Percentiles rank a stretch among this genome's conserved stretches.
These are phyloP conservation scores for Paradoxurus hermaphroditus DNA, from an alignment of 2,113 vertebrate species.

Conservation along the genomic window DNA sequence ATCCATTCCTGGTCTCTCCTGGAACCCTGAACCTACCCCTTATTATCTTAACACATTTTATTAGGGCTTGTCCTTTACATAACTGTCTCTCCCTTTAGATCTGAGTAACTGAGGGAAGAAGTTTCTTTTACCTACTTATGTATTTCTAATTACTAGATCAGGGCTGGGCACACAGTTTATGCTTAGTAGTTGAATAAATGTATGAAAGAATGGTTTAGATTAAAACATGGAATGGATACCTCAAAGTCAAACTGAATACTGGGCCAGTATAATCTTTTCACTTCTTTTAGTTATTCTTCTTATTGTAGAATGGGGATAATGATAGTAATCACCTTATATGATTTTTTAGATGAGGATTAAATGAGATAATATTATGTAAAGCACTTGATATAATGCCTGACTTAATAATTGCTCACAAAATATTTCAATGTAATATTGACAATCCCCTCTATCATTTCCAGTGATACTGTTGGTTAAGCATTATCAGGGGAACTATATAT, in stretches of 20 bases:
- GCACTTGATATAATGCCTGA: background rate
- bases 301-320: background rate
- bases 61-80: background rate
- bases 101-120: background rate
- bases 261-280: background rate
- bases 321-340: background rate
- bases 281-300: background rate
- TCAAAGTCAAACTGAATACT: background rate
- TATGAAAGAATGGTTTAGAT: background rate
- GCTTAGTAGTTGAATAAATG: background rate
- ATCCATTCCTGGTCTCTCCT: background rate
- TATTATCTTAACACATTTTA: background rate
- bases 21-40: background rate
- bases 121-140: background rate
- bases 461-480: background rate
- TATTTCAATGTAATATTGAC: background rate
- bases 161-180: background rate
- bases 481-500: background rate
- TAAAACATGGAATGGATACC: background rate
- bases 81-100: background rate
- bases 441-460: background rate
- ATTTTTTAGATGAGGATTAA: background rate
- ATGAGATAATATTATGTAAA: background rate
- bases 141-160: background rate
- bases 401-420: background rate